phyloP scores from a whole-genome alignment of 2,888 invertebrate genomes.

The Odontothrips loti region DNA sequence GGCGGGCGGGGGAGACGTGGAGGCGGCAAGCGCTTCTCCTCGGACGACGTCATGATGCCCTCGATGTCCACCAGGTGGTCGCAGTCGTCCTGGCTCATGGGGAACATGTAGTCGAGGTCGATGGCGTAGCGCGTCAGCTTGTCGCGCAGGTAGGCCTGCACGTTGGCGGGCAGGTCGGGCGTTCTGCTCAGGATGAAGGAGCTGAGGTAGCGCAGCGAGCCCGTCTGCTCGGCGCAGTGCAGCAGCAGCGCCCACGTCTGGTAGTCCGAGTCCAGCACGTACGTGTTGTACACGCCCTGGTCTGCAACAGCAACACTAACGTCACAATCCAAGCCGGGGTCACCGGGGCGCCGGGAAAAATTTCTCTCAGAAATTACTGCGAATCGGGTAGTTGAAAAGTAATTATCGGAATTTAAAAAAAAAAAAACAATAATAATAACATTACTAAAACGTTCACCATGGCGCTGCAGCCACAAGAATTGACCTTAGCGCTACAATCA shows the following conservation, averaged over 20 bases:
- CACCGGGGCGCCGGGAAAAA: too few relatives aligned
- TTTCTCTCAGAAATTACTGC: too few relatives aligned
- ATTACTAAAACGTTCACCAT: too few relatives aligned
- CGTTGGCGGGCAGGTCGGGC: conserved; percentile 58
- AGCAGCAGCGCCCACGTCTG: conserved; percentile 75
- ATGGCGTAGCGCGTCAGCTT: conserved; percentile 75
- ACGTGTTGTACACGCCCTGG: conserved; percentile 84
- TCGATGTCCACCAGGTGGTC: conserved; percentile 39
- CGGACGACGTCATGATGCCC: background rate
- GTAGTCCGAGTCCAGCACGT: conserved; percentile 79
- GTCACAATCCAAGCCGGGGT: too few relatives aligned
- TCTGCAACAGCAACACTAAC: conserved; percentile 36
- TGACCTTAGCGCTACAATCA: too few relatives aligned
- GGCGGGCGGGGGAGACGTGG: background rate
- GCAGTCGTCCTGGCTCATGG: conserved; percentile 71
- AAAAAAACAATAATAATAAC: too few relatives aligned
- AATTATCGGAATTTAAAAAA: too few relatives aligned
- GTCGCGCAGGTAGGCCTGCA: conserved; percentile 68
- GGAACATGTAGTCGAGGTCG: conserved; percentile 78
- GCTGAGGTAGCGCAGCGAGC: conserved; percentile 72
- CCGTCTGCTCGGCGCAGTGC: conserved; percentile 80
- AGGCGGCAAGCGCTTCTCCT: background rate
- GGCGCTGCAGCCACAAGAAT: too few relatives aligned
- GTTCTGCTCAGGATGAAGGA: conserved; percentile 73
- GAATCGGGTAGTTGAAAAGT: too few relatives aligned